phyloP scores from a whole-genome alignment of 2,113 vertebrate genomes.

The Peromyscus leucopus region DNA sequence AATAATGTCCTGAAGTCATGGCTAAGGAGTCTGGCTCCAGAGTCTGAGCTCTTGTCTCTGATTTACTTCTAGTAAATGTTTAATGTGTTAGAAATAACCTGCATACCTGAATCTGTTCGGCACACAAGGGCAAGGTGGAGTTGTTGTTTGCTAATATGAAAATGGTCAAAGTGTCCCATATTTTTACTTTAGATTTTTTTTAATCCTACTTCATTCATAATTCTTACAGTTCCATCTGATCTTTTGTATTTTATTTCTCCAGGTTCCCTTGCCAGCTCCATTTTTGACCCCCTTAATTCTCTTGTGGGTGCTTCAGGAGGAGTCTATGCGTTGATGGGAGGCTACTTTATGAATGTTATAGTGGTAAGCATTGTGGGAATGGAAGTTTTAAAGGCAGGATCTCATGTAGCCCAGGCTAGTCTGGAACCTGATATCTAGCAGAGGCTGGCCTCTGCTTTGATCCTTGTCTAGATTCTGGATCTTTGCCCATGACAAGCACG shows the following conservation, averaged over 20 bases:
- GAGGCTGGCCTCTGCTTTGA: neutral
- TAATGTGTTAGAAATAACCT: neutral
- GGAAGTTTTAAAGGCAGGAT: neutral
- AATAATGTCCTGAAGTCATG: constrained; percentile 10
- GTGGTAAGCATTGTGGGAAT: constrained; percentile 89
- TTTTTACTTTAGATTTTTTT: neutral
- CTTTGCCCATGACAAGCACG: neutral
- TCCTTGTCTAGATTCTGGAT: neutral
- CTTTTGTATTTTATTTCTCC: constrained; percentile 65
- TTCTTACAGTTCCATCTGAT: neutral
- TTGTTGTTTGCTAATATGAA: constrained; percentile 7
- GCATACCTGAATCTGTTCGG: neutral
- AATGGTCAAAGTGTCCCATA: neutral
- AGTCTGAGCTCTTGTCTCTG: neutral
- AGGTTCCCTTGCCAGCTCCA: constrained; percentile 95
- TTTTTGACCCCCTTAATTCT: constrained; percentile 92
- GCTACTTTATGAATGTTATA: constrained; percentile 95
- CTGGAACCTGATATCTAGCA: neutral
- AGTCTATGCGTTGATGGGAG: constrained; percentile 94
- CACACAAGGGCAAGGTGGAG: neutral
- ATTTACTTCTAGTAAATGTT: neutral
- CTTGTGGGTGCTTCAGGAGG: constrained; percentile 96
- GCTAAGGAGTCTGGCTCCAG: constrained; percentile 9
- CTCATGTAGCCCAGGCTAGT: neutral
- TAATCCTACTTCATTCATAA: neutral